Base-by-base conservation (phyloP, 1,140 invertebrate species). In the Scaptomyza graminum region DNA sequence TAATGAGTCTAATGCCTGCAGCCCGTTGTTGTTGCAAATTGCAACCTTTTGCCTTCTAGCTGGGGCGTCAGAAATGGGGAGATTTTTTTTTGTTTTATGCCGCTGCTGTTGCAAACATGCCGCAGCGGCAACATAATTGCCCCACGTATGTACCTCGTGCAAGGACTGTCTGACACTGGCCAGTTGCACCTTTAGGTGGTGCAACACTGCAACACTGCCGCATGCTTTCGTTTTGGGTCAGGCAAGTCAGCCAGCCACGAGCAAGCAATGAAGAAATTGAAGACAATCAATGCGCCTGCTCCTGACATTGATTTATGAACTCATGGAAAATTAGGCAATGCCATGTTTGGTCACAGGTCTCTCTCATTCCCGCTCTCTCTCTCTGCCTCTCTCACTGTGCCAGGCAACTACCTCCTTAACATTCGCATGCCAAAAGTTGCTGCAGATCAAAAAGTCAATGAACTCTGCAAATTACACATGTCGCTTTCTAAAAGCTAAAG, bases 231-330 rank as follows among this genome's bases (percentile, higher is more conserved):
- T 44, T 59, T 71, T 75, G 52, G 81, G 82, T 84, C 82, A 87
- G 16, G 16, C 22, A 52, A 31, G 28, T 43, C 50, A 64, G 28
- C 25, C 25, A 34, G 47, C 59, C 15, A 31, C 44, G 37, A 41
- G 55, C 55, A 57, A 74, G 50, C 67, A 60, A 51, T 47, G 60
- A 34, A 57, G 66, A 76, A 79, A 88, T 89, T 89, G 76, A 83
- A 88, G 83, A 83, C 83, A 88, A 79, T 88, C 83, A 88, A 83
- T 83, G 74, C 68, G 68, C 44, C 28, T 34, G 67, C 72, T 64
- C 56, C 52, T 79, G 83, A 88, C 83, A 88, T 88, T 88, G 83
- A 88, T 88, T 88, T 88, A 88, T 88, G 83, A 89, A 88, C 83
- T 88, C 79, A 50, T 76, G 79, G 68, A 79, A 89, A 88, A 88